Evolutionary conservation across 2,113 vertebrate species (phyloP), one percentile per base, ranked within the genome.

Genomic region (Antechinus stuartii): DNA sequence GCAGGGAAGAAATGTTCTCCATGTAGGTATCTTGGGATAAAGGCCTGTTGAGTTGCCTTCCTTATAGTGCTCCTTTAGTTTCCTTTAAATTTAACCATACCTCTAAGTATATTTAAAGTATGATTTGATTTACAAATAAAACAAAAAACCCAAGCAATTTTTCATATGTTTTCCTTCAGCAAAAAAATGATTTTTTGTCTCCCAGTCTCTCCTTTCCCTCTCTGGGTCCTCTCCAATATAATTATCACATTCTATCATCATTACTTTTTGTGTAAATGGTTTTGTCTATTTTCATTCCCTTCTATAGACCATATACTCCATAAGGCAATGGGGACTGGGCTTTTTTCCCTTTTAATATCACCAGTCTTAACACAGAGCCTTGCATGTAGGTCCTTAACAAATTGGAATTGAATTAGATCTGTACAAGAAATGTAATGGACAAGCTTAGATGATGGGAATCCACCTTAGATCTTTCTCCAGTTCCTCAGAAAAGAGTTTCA

Each of bases 401-500:
- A 0, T 0, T 2, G 90, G 91, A 89, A 89, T 57, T 27, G 91
- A 89, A 89, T 76, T 27, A 0, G 0, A 55, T 90, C 35, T 89
- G 94, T 76, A 27, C 7, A 22, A 2, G 89, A 30, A 1, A 23
- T 68, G 35, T 49, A 42, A 54, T 42, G 0, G 0, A 22, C 5
- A 57, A 19, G 30, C 61, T 95, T 91, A 8, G 52, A 6, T 61
- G 91, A 35, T 54, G 93, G 89, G 55, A 49, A 92, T 89, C 76
- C 42, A 22, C 89, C 11, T 35, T 5, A 35, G 61, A n/a, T 35
- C 35, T 47, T 84, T 93, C 89, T 90, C 25, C 55, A 54, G 76
- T 84, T 92, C 84, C 92, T 26, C n/a, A 23, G 27, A 90, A 76
- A 54, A n/a, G 94, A 50, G 50, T 54, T 95, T 91, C 52, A 0